These are phyloP conservation scores for Amblyopsis rosae DNA, from an alignment of 2,113 vertebrate species.

Conservation along the genomic window DNA sequence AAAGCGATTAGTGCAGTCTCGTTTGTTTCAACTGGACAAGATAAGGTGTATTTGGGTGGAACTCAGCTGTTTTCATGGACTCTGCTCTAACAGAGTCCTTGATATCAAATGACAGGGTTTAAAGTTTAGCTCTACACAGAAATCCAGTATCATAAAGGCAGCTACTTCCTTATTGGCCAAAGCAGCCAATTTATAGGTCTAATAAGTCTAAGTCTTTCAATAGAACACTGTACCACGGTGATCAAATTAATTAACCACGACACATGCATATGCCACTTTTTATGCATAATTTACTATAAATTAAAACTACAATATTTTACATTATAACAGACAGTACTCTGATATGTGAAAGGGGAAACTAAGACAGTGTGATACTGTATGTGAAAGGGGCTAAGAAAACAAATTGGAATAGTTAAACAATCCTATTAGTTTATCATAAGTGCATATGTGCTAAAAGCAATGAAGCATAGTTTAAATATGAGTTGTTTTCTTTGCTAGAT, in stretches of 20 bases:
- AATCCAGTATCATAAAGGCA: constrained; percentile 38
- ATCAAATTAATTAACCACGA: too few species aligned
- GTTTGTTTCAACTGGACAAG: constrained; percentile 50
- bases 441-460: too few species aligned
- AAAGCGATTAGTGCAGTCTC: constrained; percentile 27
- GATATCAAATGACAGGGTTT: constrained; percentile 52
- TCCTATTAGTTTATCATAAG: too few species aligned
- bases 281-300: too few species aligned
- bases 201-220: neutral
- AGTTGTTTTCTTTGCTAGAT: too few species aligned
- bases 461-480: too few species aligned
- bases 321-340: too few species aligned
- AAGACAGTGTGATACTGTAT: too few species aligned
- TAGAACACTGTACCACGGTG: neutral
- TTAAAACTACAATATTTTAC: too few species aligned
- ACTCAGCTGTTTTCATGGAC: constrained; percentile 44
- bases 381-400: neutral
- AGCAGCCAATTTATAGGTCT: constrained; percentile 4
- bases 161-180: constrained; percentile 46
- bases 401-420: neutral
- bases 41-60: constrained; percentile 54
- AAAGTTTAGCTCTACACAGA: constrained; percentile 44
- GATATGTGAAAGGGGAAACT: too few species aligned
- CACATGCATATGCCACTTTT: too few species aligned
- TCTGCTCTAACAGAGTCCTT: constrained; percentile 41